Conservation (phyloP, 2,888 invertebrate genomes). For the Meandrusa payeni region DNA sequence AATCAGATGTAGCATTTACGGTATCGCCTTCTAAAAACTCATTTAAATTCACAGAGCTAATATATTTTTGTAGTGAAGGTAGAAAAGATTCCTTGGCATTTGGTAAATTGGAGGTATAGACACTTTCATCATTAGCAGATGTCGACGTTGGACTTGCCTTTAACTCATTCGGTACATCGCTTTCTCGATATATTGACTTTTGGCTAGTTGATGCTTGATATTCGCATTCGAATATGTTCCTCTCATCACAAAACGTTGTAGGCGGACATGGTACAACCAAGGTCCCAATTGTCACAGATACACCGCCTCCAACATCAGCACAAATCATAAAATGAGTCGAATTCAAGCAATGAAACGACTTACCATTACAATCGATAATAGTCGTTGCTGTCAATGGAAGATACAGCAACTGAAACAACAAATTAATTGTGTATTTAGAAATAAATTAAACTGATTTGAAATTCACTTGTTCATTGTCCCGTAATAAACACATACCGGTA, state of each 20-base stretch:
- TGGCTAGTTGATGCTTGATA: conserved; percentile 39
- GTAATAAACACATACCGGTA: conserved; percentile 44
- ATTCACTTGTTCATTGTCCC: not conserved
- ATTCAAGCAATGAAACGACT: conserved; percentile 69
- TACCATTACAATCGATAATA: conserved; percentile 66
- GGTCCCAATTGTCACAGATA: conserved; percentile 61
- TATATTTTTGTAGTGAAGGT: conserved; percentile 8
- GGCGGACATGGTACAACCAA: conserved; percentile 60
- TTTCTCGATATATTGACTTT: conserved; percentile 24
- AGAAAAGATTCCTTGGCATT: not conserved
- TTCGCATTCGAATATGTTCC: conserved; percentile 65
- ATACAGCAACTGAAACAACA: conserved; percentile 49
- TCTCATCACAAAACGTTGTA: conserved; percentile 51
- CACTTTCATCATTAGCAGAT: not conserved
- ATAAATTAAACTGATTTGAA: too few relatives aligned
- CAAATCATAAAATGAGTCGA: conserved; percentile 74
- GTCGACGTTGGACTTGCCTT: not conserved
- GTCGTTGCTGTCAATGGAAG: conserved; percentile 41
- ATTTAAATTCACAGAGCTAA: not conserved
- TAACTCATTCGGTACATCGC: conserved; percentile 5
- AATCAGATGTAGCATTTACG: not conserved
- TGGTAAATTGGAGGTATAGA: not conserved
- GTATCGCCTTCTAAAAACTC: not conserved
- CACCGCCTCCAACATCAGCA: conserved; percentile 64
- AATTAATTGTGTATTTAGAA: conserved; percentile 8